phyloP scores from a whole-genome alignment of 2,888 invertebrate species.

The Lordiphosa fenestrarum region DNA sequence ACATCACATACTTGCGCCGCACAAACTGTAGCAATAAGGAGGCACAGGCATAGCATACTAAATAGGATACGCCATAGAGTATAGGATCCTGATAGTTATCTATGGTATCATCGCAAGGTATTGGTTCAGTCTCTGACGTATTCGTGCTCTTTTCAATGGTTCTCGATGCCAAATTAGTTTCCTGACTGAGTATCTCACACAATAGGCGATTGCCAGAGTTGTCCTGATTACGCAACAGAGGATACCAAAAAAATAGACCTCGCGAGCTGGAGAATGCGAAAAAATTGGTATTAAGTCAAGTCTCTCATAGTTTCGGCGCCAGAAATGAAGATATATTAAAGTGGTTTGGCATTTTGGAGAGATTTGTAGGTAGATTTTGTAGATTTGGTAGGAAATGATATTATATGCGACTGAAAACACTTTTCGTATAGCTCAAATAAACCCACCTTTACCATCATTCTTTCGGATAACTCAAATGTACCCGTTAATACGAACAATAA shows the following conservation, averaged over 20 bases:
- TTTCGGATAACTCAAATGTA: too few relatives aligned
- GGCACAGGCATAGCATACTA: neutral
- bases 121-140: neutral
- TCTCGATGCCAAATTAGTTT: neutral
- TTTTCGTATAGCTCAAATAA: too few relatives aligned
- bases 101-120: neutral
- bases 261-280: constrained; percentile 11
- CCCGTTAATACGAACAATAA: too few relatives aligned
- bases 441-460: too few relatives aligned
- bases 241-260: constrained; percentile 29
- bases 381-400: too few relatives aligned
- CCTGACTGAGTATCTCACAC: neutral
- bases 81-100: constrained; percentile 18
- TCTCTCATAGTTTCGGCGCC: too few relatives aligned
- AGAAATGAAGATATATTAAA: too few relatives aligned
- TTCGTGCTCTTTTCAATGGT: neutral
- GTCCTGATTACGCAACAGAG: constrained; percentile 18
- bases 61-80: neutral
- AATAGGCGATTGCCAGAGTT: neutral
- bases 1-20: constrained; percentile 3
- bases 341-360: too few relatives aligned
- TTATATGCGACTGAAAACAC: too few relatives aligned
- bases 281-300: too few relatives aligned
- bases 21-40: neutral
- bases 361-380: too few relatives aligned